phyloP scores from a whole-genome alignment of 2,888 invertebrate genomes.

The Caenorhabditis sp. region DNA sequence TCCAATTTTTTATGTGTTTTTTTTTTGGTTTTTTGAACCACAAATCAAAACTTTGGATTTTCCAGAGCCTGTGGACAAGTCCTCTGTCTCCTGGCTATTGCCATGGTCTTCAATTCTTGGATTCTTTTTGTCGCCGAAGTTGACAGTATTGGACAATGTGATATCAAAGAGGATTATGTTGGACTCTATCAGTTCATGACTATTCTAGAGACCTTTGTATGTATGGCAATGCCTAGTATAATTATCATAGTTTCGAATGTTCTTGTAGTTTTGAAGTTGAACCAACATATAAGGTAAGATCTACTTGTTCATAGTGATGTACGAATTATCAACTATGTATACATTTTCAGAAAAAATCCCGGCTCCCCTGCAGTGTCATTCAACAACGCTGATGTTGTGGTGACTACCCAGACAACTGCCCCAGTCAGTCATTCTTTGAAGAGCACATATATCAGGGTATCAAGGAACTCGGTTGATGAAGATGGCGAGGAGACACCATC shows the following conservation, averaged over 20 bases:
- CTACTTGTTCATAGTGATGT: too few relatives aligned
- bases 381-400: constrained; percentile 57
- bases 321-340: too few relatives aligned
- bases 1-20: too few relatives aligned
- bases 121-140: constrained; percentile 64
- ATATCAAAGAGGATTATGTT: constrained; percentile 59
- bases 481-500: constrained; percentile 35
- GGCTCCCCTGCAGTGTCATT: constrained; percentile 66
- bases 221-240: constrained; percentile 61
- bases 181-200: constrained; percentile 58
- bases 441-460: constrained; percentile 23
- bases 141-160: constrained; percentile 55
- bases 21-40: too few relatives aligned
- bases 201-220: constrained; percentile 56
- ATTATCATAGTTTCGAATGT: constrained; percentile 63
- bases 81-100: constrained; percentile 48
- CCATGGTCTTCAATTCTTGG: constrained; percentile 64
- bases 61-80: constrained; percentile 61
- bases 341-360: constrained; percentile 46
- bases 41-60: too few relatives aligned
- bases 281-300: constrained; percentile 49
- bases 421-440: constrained; percentile 26
- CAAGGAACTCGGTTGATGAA: constrained; percentile 43
- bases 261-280: constrained; percentile 64
- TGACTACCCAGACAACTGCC: constrained; percentile 41